A percentile compares a stretch with the other conserved stretches of the same genome.
Conservation (phyloP, 2,113 vertebrate species). For the Indicator maculatus region DNA sequence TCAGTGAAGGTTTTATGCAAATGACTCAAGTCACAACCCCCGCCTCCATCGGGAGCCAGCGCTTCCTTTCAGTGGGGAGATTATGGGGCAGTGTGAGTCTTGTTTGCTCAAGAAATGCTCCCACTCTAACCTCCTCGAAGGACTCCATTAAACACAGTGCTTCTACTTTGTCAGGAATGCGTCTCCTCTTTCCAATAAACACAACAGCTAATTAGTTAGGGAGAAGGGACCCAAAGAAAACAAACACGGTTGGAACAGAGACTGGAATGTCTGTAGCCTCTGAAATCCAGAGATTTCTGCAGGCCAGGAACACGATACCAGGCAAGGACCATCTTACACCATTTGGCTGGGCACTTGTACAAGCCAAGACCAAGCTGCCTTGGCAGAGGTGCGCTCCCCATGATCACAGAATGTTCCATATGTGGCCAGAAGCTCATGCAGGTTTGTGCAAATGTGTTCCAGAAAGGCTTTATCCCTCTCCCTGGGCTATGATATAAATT, state of each 20-base stretch:
- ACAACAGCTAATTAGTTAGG: constrained; percentile 20
- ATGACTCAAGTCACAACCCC: neutral
- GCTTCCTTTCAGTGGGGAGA: neutral
- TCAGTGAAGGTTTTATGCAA: constrained; percentile 60
- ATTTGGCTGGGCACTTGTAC: fast-evolving
- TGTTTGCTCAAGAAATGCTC: constrained; percentile 15
- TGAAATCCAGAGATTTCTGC: neutral
- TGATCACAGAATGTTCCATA: neutral
- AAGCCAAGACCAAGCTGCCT: neutral
- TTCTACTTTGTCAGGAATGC: neutral
- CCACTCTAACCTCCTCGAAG: neutral
- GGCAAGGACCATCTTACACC: fast-evolving
- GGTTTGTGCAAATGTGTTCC: neutral
- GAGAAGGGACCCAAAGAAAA: constrained; percentile 39
- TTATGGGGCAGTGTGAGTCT: neutral
- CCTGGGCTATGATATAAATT: neutral
- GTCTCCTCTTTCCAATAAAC: constrained; percentile 50
- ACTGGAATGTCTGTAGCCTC: neutral
- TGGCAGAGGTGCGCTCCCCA: neutral
- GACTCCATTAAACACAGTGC: neutral
- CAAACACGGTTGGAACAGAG: neutral
- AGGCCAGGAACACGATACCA: neutral
- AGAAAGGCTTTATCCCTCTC: neutral
- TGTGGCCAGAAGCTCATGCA: neutral
- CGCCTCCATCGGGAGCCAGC: neutral